A percentile compares a stretch with the other conserved stretches of the same genome.
Conservation (phyloP, 2,888 invertebrate genomes). For the Phlogophora meticulosa region DNA sequence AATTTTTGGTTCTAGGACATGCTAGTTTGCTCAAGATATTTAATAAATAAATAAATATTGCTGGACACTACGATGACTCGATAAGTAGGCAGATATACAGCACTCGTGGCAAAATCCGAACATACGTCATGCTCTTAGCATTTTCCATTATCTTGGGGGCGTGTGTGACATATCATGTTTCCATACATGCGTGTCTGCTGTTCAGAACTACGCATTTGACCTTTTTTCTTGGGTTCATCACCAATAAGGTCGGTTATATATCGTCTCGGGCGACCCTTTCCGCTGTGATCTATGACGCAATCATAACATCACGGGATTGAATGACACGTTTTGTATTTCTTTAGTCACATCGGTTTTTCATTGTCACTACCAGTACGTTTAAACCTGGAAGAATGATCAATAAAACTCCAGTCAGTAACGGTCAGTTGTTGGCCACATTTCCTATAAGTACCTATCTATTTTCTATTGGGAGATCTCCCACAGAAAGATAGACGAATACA, state of each 20-base stretch:
- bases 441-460: too few relatives aligned
- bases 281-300: conserved; percentile 14
- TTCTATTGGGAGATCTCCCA: too few relatives aligned
- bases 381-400: neutral
- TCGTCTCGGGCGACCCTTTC: conserved; percentile 33
- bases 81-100: too few relatives aligned
- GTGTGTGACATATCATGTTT: conserved; percentile 23
- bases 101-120: neutral
- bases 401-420: neutral
- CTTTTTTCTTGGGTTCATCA: conserved; percentile 40
- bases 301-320: conserved; percentile 5
- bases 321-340: conserved; percentile 8
- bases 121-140: neutral
- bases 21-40: too few relatives aligned
- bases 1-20: too few relatives aligned
- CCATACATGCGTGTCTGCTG: conserved; percentile 19
- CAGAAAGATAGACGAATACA: neutral
- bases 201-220: conserved; percentile 39
- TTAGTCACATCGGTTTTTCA: neutral
- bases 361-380: neutral
- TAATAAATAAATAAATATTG: too few relatives aligned
- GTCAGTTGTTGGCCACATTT: neutral
- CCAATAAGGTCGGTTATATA: conserved; percentile 30
- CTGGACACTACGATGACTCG: too few relatives aligned
- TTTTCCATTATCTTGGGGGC: conserved; percentile 19